Percentiles rank a stretch among this genome's conserved stretches.
Conservation (phyloP, 2,797 vertebrate genomes). For the Echeneis naucrates region DNA sequence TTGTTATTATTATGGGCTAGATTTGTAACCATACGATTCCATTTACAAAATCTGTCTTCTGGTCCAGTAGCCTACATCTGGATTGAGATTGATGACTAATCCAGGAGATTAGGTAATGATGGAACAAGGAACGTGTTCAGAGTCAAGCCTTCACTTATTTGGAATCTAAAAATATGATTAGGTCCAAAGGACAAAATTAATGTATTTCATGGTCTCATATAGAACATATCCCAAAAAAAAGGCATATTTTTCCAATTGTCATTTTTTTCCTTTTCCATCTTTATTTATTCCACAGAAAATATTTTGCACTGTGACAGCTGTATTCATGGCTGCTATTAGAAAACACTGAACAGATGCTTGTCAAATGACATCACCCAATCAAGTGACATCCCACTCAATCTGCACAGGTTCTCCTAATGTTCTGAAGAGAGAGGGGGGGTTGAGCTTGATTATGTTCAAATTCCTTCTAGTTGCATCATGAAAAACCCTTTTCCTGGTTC, state of each 20-base stretch:
- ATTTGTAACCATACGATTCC: slow-evolving; percentile 47
- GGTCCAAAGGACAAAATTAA: not conserved
- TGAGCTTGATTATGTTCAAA: slow-evolving; percentile 32
- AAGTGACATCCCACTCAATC: too few relatives aligned
- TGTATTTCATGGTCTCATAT: too few relatives aligned
- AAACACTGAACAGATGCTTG: slow-evolving; percentile 49
- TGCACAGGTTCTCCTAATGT: slow-evolving; percentile 32
- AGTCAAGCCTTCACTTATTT: slow-evolving; percentile 14
- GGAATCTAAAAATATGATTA: not conserved
- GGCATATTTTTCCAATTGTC: too few relatives aligned
- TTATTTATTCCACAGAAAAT: slow-evolving; percentile 10
- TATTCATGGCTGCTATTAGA: slow-evolving; percentile 25
- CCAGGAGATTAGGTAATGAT: slow-evolving; percentile 44
- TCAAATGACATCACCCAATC: slow-evolving; percentile 39
- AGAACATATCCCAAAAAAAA: too few relatives aligned
- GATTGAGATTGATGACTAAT: slow-evolving; percentile 35
- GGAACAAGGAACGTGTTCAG: slow-evolving; percentile 2
- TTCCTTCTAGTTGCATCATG: too few relatives aligned
- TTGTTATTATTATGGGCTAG: slow-evolving; percentile 45
- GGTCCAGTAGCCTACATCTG: slow-evolving; percentile 49
- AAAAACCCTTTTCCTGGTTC: too few relatives aligned
- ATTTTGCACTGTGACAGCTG: not conserved
- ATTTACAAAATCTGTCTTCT: slow-evolving; percentile 21
- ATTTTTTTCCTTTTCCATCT: too few relatives aligned
- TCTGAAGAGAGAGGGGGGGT: too few relatives aligned